Evolutionary conservation across 2,888 invertebrate species (phyloP).

Genomic region (Rhimphoctona megacephalus): DNA sequence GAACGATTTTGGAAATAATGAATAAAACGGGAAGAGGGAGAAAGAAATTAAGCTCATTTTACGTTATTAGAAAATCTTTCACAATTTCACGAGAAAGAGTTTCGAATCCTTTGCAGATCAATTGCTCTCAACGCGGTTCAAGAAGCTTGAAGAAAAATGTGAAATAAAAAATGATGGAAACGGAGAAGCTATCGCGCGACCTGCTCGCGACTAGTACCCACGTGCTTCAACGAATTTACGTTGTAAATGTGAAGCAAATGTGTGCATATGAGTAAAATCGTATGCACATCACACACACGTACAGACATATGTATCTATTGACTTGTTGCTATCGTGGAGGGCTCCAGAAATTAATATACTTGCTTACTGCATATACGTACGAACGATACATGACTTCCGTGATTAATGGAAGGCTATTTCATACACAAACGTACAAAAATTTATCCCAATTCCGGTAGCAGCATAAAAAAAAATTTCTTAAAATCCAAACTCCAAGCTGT

Average conservation of each 20-base stretch:
- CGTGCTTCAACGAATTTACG: constrained; percentile 42
- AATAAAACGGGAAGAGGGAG: not conserved
- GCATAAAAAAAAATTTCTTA: too few relatives aligned
- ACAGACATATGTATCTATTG: not conserved
- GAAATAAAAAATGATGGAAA: constrained; percentile 35
- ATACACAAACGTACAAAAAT: not conserved
- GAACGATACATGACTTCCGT: constrained; percentile 36
- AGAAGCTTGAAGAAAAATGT: not conserved
- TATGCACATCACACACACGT: not conserved
- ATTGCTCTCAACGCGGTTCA: constrained; percentile 8
- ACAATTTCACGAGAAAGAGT: not conserved
- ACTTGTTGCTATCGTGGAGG: not conserved
- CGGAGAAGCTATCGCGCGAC: constrained; percentile 53
- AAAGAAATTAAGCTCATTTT: not conserved
- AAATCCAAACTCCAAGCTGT: too few relatives aligned
- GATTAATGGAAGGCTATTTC: constrained; percentile 43
- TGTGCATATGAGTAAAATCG: not conserved
- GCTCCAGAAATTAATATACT: not conserved
- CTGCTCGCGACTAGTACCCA: constrained; percentile 52
- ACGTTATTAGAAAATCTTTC: not conserved
- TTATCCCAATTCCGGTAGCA: too few relatives aligned
- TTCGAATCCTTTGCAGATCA: not conserved
- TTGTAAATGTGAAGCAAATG: constrained; percentile 1
- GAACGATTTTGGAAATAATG: not conserved
- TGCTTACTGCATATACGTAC: not conserved